Conservation (phyloP, 2,888 invertebrate genomes). For the Teinopalpus imperialis region DNA sequence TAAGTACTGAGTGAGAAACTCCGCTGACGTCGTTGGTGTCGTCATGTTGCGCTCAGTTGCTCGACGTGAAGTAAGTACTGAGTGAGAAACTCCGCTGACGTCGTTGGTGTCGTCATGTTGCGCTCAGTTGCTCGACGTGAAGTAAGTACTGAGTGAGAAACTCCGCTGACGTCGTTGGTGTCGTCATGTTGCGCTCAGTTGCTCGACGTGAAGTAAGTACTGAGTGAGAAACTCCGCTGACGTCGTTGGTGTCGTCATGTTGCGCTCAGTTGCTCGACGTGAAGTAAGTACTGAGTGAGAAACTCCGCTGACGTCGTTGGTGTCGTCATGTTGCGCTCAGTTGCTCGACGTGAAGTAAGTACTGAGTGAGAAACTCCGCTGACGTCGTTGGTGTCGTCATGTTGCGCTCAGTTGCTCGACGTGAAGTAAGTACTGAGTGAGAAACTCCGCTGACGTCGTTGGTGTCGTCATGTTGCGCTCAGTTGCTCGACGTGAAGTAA, state of each 20-base stretch:
- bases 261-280: background rate
- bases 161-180: conserved; percentile 26
- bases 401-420: background rate
- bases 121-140: background rate
- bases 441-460: conserved; percentile 25
- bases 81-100: conserved; percentile 2
- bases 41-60: background rate
- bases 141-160: conserved; percentile 3
- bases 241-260: conserved; percentile 26
- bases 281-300: conserved; percentile 3
- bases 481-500: background rate
- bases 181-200: conserved; percentile 1
- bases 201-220: conserved; percentile 2
- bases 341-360: conserved; percentile 3
- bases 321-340: conserved; percentile 1
- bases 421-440: conserved; percentile 5
- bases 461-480: conserved; percentile 2
- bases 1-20: background rate
- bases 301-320: conserved; percentile 26
- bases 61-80: conserved; percentile 3
- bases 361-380: background rate
- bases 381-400: conserved; percentile 26
- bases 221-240: background rate
- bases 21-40: conserved; percentile 26
- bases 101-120: conserved; percentile 25